Evolutionary conservation across 64 coral and sea anemone genomes (phyloP), one percentile per base, ranked within the genome.

Genomic region (Actinia tenebrosa): DNA sequence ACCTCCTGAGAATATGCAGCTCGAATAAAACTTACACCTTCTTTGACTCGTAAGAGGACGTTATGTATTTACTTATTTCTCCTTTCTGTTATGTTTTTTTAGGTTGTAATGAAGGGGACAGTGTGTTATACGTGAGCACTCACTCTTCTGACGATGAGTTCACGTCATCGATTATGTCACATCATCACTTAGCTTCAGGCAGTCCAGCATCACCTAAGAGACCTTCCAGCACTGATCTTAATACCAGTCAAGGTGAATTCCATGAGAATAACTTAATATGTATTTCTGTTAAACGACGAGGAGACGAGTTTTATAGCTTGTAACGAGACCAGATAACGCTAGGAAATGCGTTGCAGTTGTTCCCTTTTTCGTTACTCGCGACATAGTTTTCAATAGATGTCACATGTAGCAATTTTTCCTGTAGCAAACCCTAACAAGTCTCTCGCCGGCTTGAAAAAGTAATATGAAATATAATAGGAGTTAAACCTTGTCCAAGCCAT

Each of bases 101-200:
- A 81, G 79, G 53, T 53, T 81, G 79, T 17, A 19, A 64, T 44
- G 83, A 85, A 54, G 83, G 60, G 25, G 80, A 83, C 44, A 83
- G 80, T 26, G 83, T 85, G 18, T 85, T 85, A 56, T 85, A 85
- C 56, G 83, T 85, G 52, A 85, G 83, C 25, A 85, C 83, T 26
- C 83, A 61, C 56, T 85, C 83, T 10, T 85, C 83, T 37, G 83
- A 85, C 25, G 83, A 85, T 30, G 83, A 85, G 53, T 81, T 81
- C 23, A 14, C 79, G 50, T 81, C 79, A 53, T 81, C 79, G 42
- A 81, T 81, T 81, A 81, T 45, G 50, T 45, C 79, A 81, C 43
- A 53, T 53, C 25, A 81, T 53, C 79, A 80, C 47, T 44, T 80
- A 16, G 15, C 69, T 30, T 75, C 69, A 30, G 26, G 26, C 69